These are phyloP conservation scores for Nebria salina DNA, from an alignment of 2,888 invertebrate species.

Conservation along the genomic window DNA sequence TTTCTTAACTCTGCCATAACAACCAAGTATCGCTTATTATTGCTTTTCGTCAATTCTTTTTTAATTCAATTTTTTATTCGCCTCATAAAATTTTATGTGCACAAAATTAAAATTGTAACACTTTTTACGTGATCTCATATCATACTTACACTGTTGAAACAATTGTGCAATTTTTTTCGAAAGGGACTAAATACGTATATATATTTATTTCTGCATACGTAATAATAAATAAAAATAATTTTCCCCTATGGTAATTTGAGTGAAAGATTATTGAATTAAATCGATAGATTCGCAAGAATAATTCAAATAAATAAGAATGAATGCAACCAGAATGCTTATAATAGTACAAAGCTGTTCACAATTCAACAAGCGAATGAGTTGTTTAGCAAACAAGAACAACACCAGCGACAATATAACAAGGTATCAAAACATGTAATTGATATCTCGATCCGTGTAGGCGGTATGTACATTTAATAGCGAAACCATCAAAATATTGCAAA, in stretches of 20 bases:
- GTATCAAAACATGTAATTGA: slow-evolving; percentile 7
- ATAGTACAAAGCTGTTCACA: too few species aligned
- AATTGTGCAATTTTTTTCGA: not conserved
- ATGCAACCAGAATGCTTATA: too few species aligned
- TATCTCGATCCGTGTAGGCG: not conserved
- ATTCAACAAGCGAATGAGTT: slow-evolving; percentile 4
- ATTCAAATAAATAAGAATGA: too few species aligned
- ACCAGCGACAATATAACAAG: not conserved
- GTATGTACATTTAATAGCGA: not conserved
- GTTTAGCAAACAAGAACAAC: slow-evolving; percentile 3
- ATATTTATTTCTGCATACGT: too few species aligned
- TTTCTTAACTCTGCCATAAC: not conserved
- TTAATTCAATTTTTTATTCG: not conserved
- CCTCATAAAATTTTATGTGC: not conserved
- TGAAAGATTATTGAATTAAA: too few species aligned
- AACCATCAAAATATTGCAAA: not conserved
- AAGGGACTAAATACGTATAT: not conserved
- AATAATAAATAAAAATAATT: too few species aligned
- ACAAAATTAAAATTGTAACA: not conserved
- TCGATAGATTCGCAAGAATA: too few species aligned
- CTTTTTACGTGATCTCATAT: not conserved
- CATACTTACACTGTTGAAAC: not conserved
- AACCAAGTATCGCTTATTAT: not conserved
- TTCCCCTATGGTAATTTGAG: too few species aligned
- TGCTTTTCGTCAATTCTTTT: not conserved